These are phyloP conservation scores for Crotalus viridis DNA, from an alignment of 2,113 vertebrate species.

Conservation along the genomic window DNA sequence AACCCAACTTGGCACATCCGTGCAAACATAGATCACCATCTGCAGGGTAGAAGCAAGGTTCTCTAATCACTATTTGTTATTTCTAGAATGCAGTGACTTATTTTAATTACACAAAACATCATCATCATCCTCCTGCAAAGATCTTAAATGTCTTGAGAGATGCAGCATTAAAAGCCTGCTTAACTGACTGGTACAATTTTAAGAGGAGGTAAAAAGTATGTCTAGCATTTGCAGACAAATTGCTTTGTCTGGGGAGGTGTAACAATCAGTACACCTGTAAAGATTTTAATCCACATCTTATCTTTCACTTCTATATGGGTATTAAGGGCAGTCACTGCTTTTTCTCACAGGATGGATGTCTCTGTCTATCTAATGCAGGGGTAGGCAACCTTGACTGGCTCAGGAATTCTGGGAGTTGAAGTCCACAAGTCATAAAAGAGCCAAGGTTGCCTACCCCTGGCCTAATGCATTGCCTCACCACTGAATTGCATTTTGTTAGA, in stretches of 20 bases:
- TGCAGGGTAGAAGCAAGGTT: neutral
- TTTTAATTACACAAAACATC: neutral
- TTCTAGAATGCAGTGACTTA: neutral
- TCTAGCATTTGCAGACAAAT: neutral
- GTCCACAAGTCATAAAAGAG: no score
- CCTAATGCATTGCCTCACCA: neutral
- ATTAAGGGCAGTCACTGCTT: no score
- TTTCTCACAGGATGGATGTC: no score
- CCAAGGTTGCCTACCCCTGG: no score
- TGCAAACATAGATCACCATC: neutral
- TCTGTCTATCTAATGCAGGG: neutral
- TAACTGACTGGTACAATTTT: neutral
- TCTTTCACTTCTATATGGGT: constrained; percentile 2
- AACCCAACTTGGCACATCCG: neutral
- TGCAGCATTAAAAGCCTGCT: neutral
- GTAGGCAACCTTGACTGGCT: no score
- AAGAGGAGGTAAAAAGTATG: neutral
- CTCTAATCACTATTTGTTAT: neutral
- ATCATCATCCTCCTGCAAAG: neutral
- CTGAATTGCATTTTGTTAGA: neutral
- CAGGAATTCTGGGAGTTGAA: no score
- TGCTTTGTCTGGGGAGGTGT: neutral
- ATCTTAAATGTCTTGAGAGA: constrained; percentile 12
- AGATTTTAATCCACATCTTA: neutral
- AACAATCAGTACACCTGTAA: neutral